These are phyloP conservation scores for Drosophila ezoana DNA, from an alignment of 2,888 invertebrate species.

Conservation along the genomic window DNA sequence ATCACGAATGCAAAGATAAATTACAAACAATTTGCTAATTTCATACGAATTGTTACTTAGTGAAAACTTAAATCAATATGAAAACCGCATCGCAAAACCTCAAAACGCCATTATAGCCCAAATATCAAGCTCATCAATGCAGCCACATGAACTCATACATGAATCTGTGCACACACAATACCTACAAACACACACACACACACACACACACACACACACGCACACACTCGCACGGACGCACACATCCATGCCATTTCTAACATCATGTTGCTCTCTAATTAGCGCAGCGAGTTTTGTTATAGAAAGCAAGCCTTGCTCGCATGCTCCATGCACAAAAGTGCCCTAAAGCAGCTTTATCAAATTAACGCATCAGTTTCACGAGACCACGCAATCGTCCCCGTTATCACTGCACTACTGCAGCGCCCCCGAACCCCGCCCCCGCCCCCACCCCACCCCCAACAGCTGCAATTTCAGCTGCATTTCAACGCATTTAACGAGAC, in stretches of 20 bases:
- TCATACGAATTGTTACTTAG: background rate
- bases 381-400: slow-evolving; percentile 37
- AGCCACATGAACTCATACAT: slow-evolving; percentile 17
- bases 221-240: background rate
- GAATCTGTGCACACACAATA: slow-evolving; percentile 1
- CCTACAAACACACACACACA: slow-evolving; percentile 4
- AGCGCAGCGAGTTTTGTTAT: slow-evolving; percentile 63
- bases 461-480: slow-evolving; percentile 49
- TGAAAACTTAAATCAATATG: slow-evolving; percentile 7
- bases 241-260: background rate
- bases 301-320: slow-evolving; percentile 63
- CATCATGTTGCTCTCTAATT: slow-evolving; percentile 46
- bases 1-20: too few species aligned
- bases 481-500: slow-evolving; percentile 60
- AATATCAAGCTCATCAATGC: slow-evolving; percentile 34
- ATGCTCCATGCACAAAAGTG: slow-evolving; percentile 54
- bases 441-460: background rate
- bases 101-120: slow-evolving; percentile 25
- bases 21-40: slow-evolving; percentile 9
- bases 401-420: background rate
- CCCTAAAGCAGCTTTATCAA: slow-evolving; percentile 70
- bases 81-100: slow-evolving; percentile 23
- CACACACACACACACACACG: background rate
- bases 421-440: background rate
- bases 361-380: slow-evolving; percentile 66